phyloP scores from a whole-genome alignment of 1,140 invertebrate genomes.

The Ylistrum balloti region DNA sequence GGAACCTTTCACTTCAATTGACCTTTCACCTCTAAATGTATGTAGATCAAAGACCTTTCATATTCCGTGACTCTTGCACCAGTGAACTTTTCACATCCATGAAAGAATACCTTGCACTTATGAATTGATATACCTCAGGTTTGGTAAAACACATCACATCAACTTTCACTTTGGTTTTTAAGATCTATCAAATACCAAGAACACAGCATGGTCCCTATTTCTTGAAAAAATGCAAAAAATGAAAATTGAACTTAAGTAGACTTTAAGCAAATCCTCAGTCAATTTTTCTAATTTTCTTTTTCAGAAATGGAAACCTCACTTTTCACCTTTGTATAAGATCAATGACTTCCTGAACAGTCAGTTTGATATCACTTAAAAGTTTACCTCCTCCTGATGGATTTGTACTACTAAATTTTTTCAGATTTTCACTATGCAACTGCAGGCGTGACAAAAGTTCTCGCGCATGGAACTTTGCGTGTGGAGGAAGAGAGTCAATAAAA shows the following conservation, averaged over 20 bases:
- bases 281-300: neutral
- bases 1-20: neutral
- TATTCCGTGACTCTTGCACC: neutral
- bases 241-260: conserved; percentile 26
- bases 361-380: conserved; percentile 87
- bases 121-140: conserved; percentile 8
- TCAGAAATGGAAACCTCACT: conserved; percentile 38
- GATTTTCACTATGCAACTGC: conserved; percentile 89
- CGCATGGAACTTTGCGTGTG: conserved; percentile 94
- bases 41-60: neutral
- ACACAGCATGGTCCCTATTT: conserved; percentile 6
- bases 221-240: neutral
- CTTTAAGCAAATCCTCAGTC: conserved; percentile 16
- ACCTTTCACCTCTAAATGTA: conserved; percentile 34
- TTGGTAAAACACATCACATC: neutral
- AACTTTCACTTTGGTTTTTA: neutral
- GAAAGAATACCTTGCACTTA: neutral
- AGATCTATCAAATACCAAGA: conserved; percentile 10
- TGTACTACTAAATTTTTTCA: conserved; percentile 87
- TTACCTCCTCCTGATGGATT: conserved; percentile 84
- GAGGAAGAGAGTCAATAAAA: conserved; percentile 85
- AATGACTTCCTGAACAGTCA: conserved; percentile 91
- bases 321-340: conserved; percentile 90
- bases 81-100: neutral
- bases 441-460: conserved; percentile 92